Evolutionary conservation across 2,113 vertebrate genomes (phyloP).

Genomic region (Hepsetus odoe): DNA sequence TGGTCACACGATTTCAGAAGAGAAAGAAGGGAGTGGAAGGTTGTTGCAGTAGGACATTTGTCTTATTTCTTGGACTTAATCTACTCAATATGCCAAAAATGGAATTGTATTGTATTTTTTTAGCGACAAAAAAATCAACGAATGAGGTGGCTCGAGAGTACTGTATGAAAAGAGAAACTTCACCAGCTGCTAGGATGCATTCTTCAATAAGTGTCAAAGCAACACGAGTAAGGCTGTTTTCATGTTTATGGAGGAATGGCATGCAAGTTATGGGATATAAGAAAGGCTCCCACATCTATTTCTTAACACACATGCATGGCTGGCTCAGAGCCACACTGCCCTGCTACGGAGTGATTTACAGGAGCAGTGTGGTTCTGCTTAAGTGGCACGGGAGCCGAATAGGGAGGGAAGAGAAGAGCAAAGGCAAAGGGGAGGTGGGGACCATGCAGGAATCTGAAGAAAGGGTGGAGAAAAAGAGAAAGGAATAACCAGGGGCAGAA

Average conservation of each 20-base stretch:
- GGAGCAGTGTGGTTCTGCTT: conserved; percentile 57
- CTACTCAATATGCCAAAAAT: no score
- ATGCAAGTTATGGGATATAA: conserved; percentile 15
- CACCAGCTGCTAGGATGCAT: not conserved
- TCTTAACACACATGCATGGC: conserved; percentile 20
- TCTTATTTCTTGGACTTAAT: no score
- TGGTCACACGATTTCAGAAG: no score
- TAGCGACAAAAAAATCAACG: no score
- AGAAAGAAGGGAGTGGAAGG: no score
- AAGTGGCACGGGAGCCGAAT: conserved; percentile 31
- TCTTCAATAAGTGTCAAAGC: not conserved
- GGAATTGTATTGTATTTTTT: no score
- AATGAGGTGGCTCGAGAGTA: no score
- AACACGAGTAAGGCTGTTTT: not conserved
- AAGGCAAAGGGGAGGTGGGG: not conserved
- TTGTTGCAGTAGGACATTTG: no score
- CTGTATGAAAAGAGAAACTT: not conserved
- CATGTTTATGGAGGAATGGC: not conserved
- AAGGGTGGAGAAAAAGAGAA: not conserved
- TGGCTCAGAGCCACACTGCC: conserved; percentile 45
- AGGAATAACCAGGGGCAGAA: not conserved
- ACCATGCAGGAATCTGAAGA: not conserved
- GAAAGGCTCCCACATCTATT: conserved; percentile 15
- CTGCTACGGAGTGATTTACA: conserved; percentile 58
- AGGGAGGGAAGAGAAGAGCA: not conserved